These are phyloP conservation scores for Dryobotodes eremita DNA, from an alignment of 2,888 invertebrate genomes.

Conservation along the genomic window DNA sequence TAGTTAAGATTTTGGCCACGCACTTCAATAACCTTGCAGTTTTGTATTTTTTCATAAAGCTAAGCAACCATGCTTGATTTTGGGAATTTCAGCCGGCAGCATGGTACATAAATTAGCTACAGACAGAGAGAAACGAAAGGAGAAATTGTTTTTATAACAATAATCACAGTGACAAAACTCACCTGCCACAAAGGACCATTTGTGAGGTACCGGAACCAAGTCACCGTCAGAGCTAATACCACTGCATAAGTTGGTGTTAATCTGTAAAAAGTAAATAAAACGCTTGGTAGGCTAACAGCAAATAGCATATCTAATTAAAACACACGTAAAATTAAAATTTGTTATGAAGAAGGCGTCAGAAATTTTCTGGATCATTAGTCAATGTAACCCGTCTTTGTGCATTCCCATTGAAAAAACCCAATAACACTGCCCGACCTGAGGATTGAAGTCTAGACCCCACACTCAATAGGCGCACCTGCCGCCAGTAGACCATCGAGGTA, in stretches of 20 bases:
- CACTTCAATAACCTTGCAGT: too few species aligned
- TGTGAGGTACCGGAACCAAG: conserved; percentile 75
- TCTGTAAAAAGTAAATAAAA: conserved; percentile 58
- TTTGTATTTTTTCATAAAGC: background rate
- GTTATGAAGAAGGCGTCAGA: too few species aligned
- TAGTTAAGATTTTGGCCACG: too few species aligned
- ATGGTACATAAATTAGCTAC: background rate
- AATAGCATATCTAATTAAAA: background rate
- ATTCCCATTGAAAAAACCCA: too few species aligned
- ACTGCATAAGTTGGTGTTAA: conserved; percentile 71
- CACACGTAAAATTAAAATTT: too few species aligned
- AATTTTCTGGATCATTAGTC: too few species aligned
- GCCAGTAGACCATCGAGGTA: too few species aligned
- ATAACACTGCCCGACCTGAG: too few species aligned
- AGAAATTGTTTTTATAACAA: background rate
- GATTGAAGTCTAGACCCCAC: too few species aligned
- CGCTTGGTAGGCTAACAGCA: background rate
- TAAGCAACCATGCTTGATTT: background rate
- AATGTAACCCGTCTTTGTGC: too few species aligned
- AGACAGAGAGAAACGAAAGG: background rate
- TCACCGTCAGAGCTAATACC: conserved; percentile 66
- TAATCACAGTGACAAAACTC: conserved; percentile 13
- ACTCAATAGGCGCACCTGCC: too few species aligned
- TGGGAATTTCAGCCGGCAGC: background rate
- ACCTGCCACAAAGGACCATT: conserved; percentile 83